These are phyloP conservation scores for Seriola aureovittata DNA, from an alignment of 2,113 vertebrate genomes.

Conservation along the genomic window DNA sequence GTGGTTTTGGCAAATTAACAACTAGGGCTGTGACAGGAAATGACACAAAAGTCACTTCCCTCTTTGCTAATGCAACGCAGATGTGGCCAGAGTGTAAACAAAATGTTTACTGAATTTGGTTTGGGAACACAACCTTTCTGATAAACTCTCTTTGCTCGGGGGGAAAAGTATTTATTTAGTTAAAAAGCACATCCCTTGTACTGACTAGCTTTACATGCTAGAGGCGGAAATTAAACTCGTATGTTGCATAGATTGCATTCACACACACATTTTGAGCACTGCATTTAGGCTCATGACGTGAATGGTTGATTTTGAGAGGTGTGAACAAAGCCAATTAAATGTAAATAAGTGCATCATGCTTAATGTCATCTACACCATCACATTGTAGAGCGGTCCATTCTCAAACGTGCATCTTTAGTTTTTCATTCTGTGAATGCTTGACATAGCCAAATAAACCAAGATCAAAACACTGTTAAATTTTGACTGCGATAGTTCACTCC, in stretches of 20 bases:
- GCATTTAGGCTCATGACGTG: neutral
- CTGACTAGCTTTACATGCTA: no score
- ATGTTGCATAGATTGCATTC: no score
- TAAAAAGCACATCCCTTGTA: neutral
- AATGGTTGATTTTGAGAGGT: neutral
- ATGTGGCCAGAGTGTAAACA: slow-evolving; percentile 1
- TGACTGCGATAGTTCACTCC: neutral
- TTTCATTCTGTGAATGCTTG: no score
- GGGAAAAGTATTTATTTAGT: neutral
- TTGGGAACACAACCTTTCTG: neutral
- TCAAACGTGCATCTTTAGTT: no score
- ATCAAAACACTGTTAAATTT: no score
- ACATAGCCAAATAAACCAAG: no score
- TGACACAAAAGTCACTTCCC: slow-evolving; percentile 29
- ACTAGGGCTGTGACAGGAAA: slow-evolving; percentile 40
- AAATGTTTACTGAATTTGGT: neutral
- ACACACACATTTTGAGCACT: no score
- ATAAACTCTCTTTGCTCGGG: no score
- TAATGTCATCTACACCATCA: no score
- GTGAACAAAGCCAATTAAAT: neutral
- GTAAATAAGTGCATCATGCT: no score
- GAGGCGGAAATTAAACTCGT: no score
- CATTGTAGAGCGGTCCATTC: no score
- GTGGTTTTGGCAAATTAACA: slow-evolving; percentile 21
- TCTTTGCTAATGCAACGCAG: slow-evolving; percentile 17